Base-by-base conservation (phyloP, 2,113 vertebrate species). In the Dicentrarchus labrax region DNA sequence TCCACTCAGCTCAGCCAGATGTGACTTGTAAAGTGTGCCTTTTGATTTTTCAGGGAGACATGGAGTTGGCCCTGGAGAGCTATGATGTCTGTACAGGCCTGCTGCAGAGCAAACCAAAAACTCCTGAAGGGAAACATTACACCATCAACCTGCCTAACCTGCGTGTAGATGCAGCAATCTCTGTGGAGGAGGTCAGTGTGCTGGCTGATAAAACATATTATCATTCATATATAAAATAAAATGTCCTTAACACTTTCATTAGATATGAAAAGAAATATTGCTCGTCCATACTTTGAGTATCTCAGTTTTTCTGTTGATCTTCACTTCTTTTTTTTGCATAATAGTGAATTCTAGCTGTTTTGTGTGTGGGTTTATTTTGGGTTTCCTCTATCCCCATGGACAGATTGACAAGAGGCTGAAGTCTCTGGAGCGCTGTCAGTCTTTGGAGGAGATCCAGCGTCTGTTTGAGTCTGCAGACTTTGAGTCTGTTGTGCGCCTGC, bases 361-460 rank as follows among this genome's bases (percentile, higher is more conserved):
- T 76, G n/a, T 45, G 4, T 1, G 53, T 65, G 22, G 3, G 0
- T 57, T 65, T 67, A 3, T 59, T 39, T 47, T 15, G 8, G 5
- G 16, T 69, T 78, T 72, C 6, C 1, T 74, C 11, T 47, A 0
- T 76, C 39, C 6, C 43, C n/a, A 10, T 76, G 65, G 83, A 48
- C 94, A 99, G 98, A 98, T 99, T 85, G 97, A 99, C 76, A 99
- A 98, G 93, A 97, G 98, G 91, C 91, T 99, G 56, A 98, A 98
- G 86, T 98, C 98, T 17, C 93, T 99, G 92, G 98, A 99, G 91
- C 96, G 98, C 3, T 99, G 98, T 93, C 98, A 99, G 93, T 99
- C 98, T 61, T 90, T 99, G 90, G 98, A 99, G 88, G 98, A 99
- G 95, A 97, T 99, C 78, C 98, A 99, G 94, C 96, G 97, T 1